Conservation (phyloP, 2,113 vertebrate genomes). For the Gambusia affinis region DNA sequence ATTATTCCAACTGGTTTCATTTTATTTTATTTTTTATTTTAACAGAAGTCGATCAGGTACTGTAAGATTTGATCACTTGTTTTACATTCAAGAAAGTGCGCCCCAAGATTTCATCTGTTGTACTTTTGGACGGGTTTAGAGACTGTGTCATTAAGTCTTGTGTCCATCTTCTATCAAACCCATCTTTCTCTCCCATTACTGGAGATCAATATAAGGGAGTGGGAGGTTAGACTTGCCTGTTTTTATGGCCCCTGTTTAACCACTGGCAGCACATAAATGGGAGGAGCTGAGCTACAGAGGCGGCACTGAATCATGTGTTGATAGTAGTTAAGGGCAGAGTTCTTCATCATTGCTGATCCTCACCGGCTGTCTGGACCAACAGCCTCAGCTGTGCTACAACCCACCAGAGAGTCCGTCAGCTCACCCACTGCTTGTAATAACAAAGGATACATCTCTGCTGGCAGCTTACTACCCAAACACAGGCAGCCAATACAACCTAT, state of each 20-base stretch:
- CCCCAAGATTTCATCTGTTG: conserved; percentile 37
- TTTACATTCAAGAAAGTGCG: conserved; percentile 37
- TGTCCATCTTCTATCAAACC: conserved; percentile 40
- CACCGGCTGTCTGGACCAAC: conserved; percentile 24
- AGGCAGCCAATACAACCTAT: not conserved
- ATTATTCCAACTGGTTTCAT: conserved; percentile 24
- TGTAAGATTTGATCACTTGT: conserved; percentile 53
- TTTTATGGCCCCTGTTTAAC: conserved; percentile 12
- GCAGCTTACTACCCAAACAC: conserved; percentile 50
- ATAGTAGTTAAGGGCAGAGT: conserved; percentile 30
- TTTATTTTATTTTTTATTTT: conserved; percentile 18
- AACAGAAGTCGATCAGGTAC: conserved; percentile 42
- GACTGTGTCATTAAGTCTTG: conserved; percentile 51
- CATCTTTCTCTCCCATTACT: conserved; percentile 55
- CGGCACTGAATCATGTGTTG: conserved; percentile 56
- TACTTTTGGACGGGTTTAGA: conserved; percentile 42
- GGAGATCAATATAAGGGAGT: conserved; percentile 60
- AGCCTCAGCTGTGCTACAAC: conserved; percentile 12
- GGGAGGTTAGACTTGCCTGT: conserved; percentile 37
- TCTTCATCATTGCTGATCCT: conserved; percentile 39
- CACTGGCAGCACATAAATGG: conserved; percentile 17
- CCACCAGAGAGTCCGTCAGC: conserved; percentile 25
- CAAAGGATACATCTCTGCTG: conserved; percentile 57
- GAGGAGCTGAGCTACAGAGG: conserved; percentile 6
- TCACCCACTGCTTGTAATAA: conserved; percentile 42